A percentile compares a stretch with the other conserved stretches of the same genome.
These are phyloP conservation scores for Euglossa dilemma DNA, from an alignment of 1,140 invertebrate genomes.

Conservation along the genomic window DNA sequence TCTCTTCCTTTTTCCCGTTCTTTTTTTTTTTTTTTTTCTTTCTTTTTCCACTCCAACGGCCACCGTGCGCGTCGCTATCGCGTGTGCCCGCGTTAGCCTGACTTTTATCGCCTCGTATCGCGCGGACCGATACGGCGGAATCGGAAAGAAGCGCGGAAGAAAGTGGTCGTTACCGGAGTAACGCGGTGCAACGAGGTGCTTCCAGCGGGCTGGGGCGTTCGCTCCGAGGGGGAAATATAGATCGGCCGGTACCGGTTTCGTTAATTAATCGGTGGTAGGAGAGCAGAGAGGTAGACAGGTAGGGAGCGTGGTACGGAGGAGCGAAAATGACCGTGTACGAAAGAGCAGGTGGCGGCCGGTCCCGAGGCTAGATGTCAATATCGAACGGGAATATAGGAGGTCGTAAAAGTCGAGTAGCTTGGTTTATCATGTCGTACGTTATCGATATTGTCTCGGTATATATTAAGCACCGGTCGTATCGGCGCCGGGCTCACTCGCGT, in stretches of 20 bases:
- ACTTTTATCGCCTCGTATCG: constrained; percentile 24
- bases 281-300: not conserved
- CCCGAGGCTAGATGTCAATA: constrained; percentile 6
- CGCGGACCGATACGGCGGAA: not conserved
- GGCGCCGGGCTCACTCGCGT: not conserved
- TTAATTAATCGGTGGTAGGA: not conserved
- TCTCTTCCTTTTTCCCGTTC: not conserved
- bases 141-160: not conserved
- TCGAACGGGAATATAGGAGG: not conserved
- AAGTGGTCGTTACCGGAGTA: not conserved
- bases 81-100: not conserved
- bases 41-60: not conserved
- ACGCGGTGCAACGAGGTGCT: not conserved
- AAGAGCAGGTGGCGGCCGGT: not conserved
- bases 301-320: too few relatives aligned
- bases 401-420: constrained; percentile 23
- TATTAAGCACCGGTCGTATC: constrained; percentile 4
- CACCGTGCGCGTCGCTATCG: not conserved
- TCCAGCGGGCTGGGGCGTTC: not conserved
- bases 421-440: constrained; percentile 31
- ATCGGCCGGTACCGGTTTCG: not conserved
- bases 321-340: not conserved
- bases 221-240: not conserved
- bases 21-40: not conserved
- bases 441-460: constrained; percentile 13